Base-by-base conservation (phyloP, 2,888 invertebrate species). In the Volucella bombylans region DNA sequence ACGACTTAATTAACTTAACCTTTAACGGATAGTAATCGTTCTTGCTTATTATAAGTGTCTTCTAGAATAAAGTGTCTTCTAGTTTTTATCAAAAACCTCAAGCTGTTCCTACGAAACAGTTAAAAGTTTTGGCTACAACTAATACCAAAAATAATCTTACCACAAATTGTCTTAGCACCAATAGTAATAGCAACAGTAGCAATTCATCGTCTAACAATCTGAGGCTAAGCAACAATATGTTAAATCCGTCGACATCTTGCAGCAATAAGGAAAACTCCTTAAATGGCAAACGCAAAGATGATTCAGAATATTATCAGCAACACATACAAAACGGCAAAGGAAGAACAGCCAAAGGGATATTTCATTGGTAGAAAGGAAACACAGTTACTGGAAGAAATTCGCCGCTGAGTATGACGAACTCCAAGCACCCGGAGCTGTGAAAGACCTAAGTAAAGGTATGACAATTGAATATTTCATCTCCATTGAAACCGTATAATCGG, bases 191-290 rank as follows among this genome's bases (percentile, higher is more conserved):
- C 50, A 87, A 89, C 4, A 88, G 89, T 1, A 88, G 87, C 86
- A 89, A 2, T 23, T 2, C 23, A 4, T 23, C 23, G 23, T 23
- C 23, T 23, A 23, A 88, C 41, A 78, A 52, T 68, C 45, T 64
- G 2, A 61, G 54, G 31, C 9, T 47, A 10, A 79, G 89, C 87
- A n/a, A 86, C 86, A 89, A 87, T 10, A 68, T 88, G 54, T 68
- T 90, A 4, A 90, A 89, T 57, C 89, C 89, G 18, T 80, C 87
- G 4, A 89, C 88, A 72, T 76, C 83, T 62, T 77, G 82, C 72
- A 87, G 87, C 86, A 90, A 89, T 78, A 91, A 90, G 74, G 91
- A 91, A 67, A 91, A 90, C 49, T 89, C 87, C 0, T 65, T 89
- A 0, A 86, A 77, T 18, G n/a, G n/a, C n/a, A n/a, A n/a, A n/a